phyloP scores from a whole-genome alignment of 1,140 invertebrate species.

The Zaprionus ornatus region DNA sequence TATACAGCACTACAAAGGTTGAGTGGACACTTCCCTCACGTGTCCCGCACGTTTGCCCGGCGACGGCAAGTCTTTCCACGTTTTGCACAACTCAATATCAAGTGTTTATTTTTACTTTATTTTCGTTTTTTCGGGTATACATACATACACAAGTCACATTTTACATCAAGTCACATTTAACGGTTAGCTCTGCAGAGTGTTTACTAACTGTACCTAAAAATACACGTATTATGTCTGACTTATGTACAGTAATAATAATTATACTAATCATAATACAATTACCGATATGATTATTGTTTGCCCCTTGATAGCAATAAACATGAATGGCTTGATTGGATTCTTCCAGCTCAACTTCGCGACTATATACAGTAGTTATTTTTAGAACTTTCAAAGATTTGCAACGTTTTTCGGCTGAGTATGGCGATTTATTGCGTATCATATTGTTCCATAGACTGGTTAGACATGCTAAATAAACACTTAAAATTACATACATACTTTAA shows the following conservation, averaged over 20 bases:
- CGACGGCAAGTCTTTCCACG: neutral
- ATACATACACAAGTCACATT: no score
- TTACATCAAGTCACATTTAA: slow-evolving; percentile 73
- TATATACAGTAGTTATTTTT: slow-evolving; percentile 5
- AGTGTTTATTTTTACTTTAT: slow-evolving; percentile 61
- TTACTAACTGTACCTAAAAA: slow-evolving; percentile 66
- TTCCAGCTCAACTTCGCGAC: slow-evolving; percentile 10
- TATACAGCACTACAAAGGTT: slow-evolving; percentile 4
- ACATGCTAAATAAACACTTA: slow-evolving; percentile 17
- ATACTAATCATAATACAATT: slow-evolving; percentile 30
- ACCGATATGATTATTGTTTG: slow-evolving; percentile 62
- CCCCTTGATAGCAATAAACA: slow-evolving; percentile 19
- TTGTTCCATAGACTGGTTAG: slow-evolving; percentile 8
- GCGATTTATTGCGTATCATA: slow-evolving; percentile 34
- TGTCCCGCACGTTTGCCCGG: slow-evolving; percentile 58
- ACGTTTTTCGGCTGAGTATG: slow-evolving; percentile 35
- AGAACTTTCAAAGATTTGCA: slow-evolving; percentile 49
- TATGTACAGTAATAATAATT: slow-evolving; percentile 50
- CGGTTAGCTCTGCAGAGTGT: slow-evolving; percentile 49
- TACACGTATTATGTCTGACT: slow-evolving; percentile 30
- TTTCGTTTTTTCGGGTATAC: slow-evolving; percentile 52
- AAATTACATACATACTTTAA: neutral
- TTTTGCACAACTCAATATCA: slow-evolving; percentile 62
- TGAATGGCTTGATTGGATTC: slow-evolving; percentile 14
- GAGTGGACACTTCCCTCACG: slow-evolving; percentile 46